Evolutionary conservation across 2,888 invertebrate species (phyloP), one percentile per base, ranked within the genome.

Genomic region (Phytoseiulus persimilis): DNA sequence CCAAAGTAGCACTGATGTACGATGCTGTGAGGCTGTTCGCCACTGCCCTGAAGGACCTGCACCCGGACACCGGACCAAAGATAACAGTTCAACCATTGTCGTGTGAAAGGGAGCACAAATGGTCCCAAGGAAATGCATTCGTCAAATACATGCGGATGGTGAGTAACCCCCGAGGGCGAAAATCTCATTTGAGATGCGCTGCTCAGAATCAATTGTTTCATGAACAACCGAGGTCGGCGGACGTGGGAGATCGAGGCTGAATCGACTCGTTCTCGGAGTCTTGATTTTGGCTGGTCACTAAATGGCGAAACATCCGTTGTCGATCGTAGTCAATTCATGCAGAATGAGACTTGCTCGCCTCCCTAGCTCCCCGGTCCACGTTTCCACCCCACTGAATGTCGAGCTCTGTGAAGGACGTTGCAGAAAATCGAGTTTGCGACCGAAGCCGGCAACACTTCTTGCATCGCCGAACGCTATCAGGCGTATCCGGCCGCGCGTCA

Each of bases 21-120:
- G 91, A 91, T 83, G 91, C 91, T 18, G 91, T 91, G 1, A 90
- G 90, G 2, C 90, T 91, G 2, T 91, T 91, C 83, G 91, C 91
- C 9, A 91, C 90, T 89, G 91, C 91, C 5, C 90, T 91, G 31
- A 91, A 91, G 39, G 91, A 91, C 45, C 89, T 91, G 32, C 91
- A 91, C 90, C 90, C 83, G 91, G 91, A 33, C 91, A 91, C 83
- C 90, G 91, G 83, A 91, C 91, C 46, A 32, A 84, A 83, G 39
- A 83, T 83, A 89, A 91, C 90, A 83, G 87, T 91, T 87, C 90
- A 90, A 90, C 89, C 91, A 46, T 83, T 91, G 32, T 91, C 91
- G 11, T 91, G 91, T 90, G 91, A 91, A 83, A 90, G 89, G 83
- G 91, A 91, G 89, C 90, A 91, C 33, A 90, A 90, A 14, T 91